Evolutionary conservation across 2,888 invertebrate species (phyloP), one percentile per base, ranked within the genome.

Genomic region (Tineola bisselliella): DNA sequence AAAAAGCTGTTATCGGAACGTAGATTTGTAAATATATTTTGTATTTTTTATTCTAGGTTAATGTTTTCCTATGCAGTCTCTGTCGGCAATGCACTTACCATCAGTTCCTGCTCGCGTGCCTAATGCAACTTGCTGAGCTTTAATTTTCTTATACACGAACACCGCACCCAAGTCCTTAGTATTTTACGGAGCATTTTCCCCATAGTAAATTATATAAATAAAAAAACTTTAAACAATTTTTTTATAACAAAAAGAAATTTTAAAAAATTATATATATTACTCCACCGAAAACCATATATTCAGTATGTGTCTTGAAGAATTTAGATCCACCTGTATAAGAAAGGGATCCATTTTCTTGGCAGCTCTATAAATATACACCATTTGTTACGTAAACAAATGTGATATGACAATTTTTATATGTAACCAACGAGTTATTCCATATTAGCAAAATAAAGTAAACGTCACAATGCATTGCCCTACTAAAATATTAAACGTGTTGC

Each of bases 131-230:
- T 25, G 18, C 19, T 54, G 25, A 18, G 25, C 54, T 25, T 25
- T 54, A 54, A 54, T 54, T 54, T 54, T n/a, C 25, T 54, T 54
- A 13, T 4, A 12, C 54, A 54, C 54, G 54, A 54, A 25, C 48
- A 13, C 48, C 38, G 38, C 38, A 38, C 38, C 38, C 10, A 38
- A 12, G 38, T 38, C n/a, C 10, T 38, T 25, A 25, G 6, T 4
- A 25, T 25, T 25, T 25, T 25, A 25, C 25, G 4, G 25, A 25
- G 25, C 6, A 25, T 25, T 25, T 25, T 25, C 25, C 25, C n/a
- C n/a, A n/a, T n/a, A n/a, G n/a, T n/a, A n/a, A n/a, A n/a, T n/a
- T n/a, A n/a, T n/a, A n/a, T n/a, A n/a, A n/a, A n/a, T n/a, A n/a
- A n/a, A n/a, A n/a, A n/a, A n/a, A n/a, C n/a, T n/a, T n/a, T n/a